phyloP scores from a whole-genome alignment of 2,113 vertebrate genomes.

The Smithornis capensis region DNA sequence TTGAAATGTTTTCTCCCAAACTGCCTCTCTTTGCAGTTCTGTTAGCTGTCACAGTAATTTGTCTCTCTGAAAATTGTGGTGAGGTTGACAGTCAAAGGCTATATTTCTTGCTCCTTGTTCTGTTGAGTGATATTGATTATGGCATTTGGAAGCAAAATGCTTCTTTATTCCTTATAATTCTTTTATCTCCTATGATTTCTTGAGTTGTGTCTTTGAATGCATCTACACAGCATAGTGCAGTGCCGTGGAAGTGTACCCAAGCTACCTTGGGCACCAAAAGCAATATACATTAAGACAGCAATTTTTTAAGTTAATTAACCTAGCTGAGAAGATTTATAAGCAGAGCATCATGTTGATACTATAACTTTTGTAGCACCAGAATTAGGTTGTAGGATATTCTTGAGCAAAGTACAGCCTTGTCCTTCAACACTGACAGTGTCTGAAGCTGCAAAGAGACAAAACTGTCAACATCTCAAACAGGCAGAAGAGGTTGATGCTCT shows the following conservation, averaged over 20 bases:
- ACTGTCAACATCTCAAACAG: not conserved
- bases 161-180: not conserved
- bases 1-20: not conserved
- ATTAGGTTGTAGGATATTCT: not conserved
- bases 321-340: accelerated
- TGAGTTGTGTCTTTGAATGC: not conserved
- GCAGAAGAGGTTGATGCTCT: not conserved
- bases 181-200: not conserved
- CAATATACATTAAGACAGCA: not conserved
- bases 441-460: not conserved
- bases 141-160: not conserved
- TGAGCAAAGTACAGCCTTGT: not conserved
- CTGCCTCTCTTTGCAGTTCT: not conserved
- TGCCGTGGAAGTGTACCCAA: not conserved
- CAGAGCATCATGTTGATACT: accelerated
- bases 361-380: not conserved
- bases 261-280: not conserved
- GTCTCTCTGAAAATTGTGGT: not conserved
- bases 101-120: not conserved
- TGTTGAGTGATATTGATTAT: not conserved
- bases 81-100: not conserved
- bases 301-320: not conserved
- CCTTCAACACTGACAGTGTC: not conserved
- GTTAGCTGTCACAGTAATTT: not conserved
- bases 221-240: not conserved